A percentile compares a stretch with the other conserved stretches of the same genome.
These are phyloP conservation scores for Ambastaia sidthimunki DNA, from an alignment of 2,797 vertebrate species.

Conservation along the genomic window DNA sequence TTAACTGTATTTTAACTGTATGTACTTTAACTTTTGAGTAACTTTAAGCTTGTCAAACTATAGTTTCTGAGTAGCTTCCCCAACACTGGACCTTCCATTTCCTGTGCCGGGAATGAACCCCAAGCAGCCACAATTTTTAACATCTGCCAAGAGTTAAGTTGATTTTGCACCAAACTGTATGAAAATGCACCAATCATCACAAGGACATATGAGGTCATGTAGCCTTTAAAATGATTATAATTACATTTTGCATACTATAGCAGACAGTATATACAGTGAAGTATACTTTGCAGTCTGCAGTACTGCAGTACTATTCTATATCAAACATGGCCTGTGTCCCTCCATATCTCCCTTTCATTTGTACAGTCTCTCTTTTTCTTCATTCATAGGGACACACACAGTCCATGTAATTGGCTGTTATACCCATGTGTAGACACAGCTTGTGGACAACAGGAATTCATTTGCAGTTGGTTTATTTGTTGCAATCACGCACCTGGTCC, in stretches of 20 bases:
- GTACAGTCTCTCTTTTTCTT: conserved; percentile 6
- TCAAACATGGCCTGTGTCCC: not conserved
- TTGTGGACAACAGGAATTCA: conserved; percentile 49
- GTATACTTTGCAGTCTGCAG: not conserved
- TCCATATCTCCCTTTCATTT: conserved; percentile 16
- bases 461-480: conserved; percentile 53
- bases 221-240: not conserved
- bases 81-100: not conserved
- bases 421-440: conserved; percentile 37
- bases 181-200: not conserved
- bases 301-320: not conserved
- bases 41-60: too few relatives aligned
- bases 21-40: too few relatives aligned
- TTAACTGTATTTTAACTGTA: too few relatives aligned
- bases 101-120: not conserved
- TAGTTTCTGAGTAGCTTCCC: too few relatives aligned
- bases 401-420: conserved; percentile 24
- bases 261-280: not conserved
- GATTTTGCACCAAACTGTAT: not conserved
- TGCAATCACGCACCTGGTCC: conserved; percentile 55
- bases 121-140: not conserved
- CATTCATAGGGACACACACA: conserved; percentile 8
- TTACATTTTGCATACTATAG: not conserved
- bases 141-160: not conserved
- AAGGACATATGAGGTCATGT: not conserved